Evolutionary conservation across 2,113 vertebrate species (phyloP).

Genomic region (Ailurus styani): DNA sequence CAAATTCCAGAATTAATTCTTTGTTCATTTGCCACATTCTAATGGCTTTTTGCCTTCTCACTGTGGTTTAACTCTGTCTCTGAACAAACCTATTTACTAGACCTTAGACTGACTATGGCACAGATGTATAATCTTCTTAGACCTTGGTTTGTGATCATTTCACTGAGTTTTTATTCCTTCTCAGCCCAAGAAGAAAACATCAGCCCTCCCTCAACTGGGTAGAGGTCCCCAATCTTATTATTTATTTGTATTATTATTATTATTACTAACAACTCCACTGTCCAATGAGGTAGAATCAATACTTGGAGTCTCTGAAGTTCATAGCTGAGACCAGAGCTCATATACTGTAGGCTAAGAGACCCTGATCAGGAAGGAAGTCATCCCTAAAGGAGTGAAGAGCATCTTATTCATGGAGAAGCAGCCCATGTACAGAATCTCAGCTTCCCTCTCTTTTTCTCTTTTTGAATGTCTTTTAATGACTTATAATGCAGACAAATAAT

Average conservation of each 20-base stretch:
- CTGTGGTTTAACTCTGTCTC: not conserved
- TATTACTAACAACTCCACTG: not conserved
- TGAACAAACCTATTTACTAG: not conserved
- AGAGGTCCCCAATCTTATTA: not conserved
- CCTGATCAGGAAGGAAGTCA: not conserved
- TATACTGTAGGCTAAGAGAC: not conserved
- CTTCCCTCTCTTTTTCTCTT: not conserved
- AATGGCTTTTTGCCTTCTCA: not conserved
- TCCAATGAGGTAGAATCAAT: not conserved
- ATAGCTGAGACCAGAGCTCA: not conserved
- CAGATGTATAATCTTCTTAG: not conserved
- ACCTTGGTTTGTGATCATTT: not conserved
- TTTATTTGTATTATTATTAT: not conserved
- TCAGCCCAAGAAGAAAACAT: not conserved
- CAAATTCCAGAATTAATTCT: not conserved
- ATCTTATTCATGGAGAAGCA: not conserved
- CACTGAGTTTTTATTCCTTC: not conserved
- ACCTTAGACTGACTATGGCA: not conserved
- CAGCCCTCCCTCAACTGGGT: not conserved
- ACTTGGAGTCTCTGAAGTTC: not conserved
- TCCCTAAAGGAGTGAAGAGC: rapidly evolving
- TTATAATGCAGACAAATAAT: not conserved
- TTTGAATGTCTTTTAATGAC: not conserved
- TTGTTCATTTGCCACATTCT: not conserved
- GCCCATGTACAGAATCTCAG: not conserved